Base-by-base conservation (phyloP, 2,888 invertebrate species). In the Morpho helenor region DNA sequence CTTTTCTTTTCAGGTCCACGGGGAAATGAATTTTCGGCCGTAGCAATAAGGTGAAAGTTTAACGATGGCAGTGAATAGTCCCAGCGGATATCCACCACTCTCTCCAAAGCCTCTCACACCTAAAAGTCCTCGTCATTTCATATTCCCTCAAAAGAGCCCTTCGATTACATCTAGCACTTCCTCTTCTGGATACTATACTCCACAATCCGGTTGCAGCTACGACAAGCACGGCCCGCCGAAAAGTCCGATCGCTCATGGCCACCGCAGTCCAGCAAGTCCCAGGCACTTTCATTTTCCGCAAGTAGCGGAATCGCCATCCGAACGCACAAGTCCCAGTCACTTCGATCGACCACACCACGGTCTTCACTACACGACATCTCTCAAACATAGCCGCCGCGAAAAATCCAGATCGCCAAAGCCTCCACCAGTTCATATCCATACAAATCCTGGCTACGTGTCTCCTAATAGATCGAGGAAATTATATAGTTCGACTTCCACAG, bases 381-480 rank as follows among this genome's bases (percentile, higher is more conserved):
- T 90, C 3, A 90, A 90, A 57, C 87, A 90, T 64, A 77, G 72
- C 54, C 82, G 78, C 9, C 75, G 90, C 2, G 89, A 89, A 58
- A 89, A 88, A 59, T 87, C 88, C 55, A 75, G 85, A 31, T 89
- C 89, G 1, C 88, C 89, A 0, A 90, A 88, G 63, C 91, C 90
- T 2, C 91, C 91, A 1, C 91, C 91, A n/a, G 91, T 91, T 46
- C 91, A 93, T 73, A 93, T 93, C 47, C 91, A 92, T 64, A 92
- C 92, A 0, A 93, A 93, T 73, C 93, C 93, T 23, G 93, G 93
- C 4, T 93, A 93, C 68, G 92, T 93, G 1, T 90, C 91, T 56
- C 91, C 91, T 1, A 91, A 91, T 59, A 82, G 87, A 60, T 80
- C 79, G 9, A 81, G 87, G 61, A 87, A 87, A 70, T 58, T 85